These are phyloP conservation scores for Siniperca obscura DNA, from an alignment of 2,797 vertebrate genomes.

Conservation along the genomic window DNA sequence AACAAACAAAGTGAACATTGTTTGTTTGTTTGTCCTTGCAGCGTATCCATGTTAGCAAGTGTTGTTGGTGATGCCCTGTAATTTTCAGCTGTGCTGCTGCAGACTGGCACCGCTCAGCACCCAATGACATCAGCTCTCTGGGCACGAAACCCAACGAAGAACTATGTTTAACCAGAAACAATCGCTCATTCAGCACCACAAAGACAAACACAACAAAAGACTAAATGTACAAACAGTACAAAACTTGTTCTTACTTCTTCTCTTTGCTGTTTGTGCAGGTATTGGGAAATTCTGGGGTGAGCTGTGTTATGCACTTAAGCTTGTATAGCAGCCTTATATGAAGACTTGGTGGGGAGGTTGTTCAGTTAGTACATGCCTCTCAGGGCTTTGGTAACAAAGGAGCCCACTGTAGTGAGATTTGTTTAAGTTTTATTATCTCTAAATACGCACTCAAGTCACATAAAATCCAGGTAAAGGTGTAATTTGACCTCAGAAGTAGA, in stretches of 20 bases:
- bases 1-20: background rate
- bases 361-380: slow-evolving; percentile 46
- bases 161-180: slow-evolving; percentile 30
- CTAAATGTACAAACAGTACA: background rate
- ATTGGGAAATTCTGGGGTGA: slow-evolving; percentile 45
- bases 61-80: slow-evolving; percentile 56
- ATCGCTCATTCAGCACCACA: slow-evolving; percentile 29
- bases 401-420: slow-evolving; percentile 26
- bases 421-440: slow-evolving; percentile 26
- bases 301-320: slow-evolving; percentile 42
- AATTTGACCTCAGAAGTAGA: slow-evolving; percentile 38
- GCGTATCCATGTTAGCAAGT: slow-evolving; percentile 51
- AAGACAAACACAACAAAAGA: slow-evolving; percentile 1
- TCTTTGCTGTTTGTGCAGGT: slow-evolving; percentile 40
- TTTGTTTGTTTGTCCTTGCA: slow-evolving; percentile 53
- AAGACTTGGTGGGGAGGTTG: slow-evolving; percentile 27
- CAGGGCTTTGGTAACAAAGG: slow-evolving; percentile 47
- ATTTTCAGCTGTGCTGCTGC: slow-evolving; percentile 49
- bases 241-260: slow-evolving; percentile 6
- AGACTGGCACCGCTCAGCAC: slow-evolving; percentile 38
- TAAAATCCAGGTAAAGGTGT: slow-evolving; percentile 41
- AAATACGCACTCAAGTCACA: slow-evolving; percentile 26
- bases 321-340: slow-evolving; percentile 53
- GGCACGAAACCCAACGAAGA: slow-evolving; percentile 32
- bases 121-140: slow-evolving; percentile 58